Conservation (phyloP, 2,888 invertebrate genomes). For the Epicampocera succincta region DNA sequence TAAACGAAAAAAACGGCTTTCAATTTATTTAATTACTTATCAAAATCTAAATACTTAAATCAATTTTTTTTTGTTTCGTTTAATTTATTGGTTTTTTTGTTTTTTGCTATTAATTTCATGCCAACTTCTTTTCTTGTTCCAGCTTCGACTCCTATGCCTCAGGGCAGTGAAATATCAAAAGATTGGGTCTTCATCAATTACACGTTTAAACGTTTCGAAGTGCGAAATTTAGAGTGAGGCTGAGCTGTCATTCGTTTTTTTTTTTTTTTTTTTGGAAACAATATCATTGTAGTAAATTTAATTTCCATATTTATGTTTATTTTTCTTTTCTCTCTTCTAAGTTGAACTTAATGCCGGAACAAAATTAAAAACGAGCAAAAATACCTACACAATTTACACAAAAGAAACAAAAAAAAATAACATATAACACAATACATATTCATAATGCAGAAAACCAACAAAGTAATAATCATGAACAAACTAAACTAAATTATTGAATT, state of each 20-base stretch:
- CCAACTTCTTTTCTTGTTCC: conserved; percentile 75
- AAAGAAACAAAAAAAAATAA: conserved; percentile 10
- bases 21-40: no score
- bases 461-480: conserved; percentile 50
- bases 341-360: conserved; percentile 63
- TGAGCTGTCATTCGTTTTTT: conserved; percentile 64
- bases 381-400: conserved; percentile 26
- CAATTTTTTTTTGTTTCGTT: not conserved
- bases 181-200: conserved; percentile 99
- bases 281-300: conserved; percentile 50
- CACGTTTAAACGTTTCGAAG: conserved; percentile 99
- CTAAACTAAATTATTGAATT: conserved; percentile 63
- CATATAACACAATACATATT: conserved; percentile 47
- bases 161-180: conserved; percentile 96
- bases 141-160: conserved; percentile 93
- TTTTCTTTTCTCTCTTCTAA: conserved; percentile 51
- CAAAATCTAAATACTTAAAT: no score
- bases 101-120: not conserved
- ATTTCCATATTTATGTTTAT: conserved; percentile 15
- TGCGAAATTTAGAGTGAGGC: conserved; percentile 79
- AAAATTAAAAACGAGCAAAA: conserved; percentile 35
- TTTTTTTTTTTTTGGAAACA: conserved; percentile 43
- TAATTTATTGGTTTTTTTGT: conserved; percentile 8
- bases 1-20: no score
- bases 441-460: conserved; percentile 33